Percentiles rank a stretch among this genome's conserved stretches.
These are phyloP conservation scores for Pterocles gutturalis DNA, from an alignment of 2,113 vertebrate species.

Conservation along the genomic window DNA sequence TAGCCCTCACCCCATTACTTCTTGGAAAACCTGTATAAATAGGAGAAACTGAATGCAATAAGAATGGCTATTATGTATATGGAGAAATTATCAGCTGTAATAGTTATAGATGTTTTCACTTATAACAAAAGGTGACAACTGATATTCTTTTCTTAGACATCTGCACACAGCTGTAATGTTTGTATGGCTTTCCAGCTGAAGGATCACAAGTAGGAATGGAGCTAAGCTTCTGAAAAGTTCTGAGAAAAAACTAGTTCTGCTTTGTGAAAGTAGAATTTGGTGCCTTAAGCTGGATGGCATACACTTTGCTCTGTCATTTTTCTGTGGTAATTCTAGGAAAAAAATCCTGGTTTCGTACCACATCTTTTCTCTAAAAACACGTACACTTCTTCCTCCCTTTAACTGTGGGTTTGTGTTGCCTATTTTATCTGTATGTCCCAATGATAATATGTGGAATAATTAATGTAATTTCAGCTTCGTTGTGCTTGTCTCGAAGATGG, in stretches of 20 bases:
- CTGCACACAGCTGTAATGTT: not conserved
- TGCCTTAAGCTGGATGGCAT: not conserved
- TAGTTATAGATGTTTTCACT: not conserved
- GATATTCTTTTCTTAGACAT: accelerated
- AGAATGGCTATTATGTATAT: too few species aligned
- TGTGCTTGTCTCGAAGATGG: not conserved
- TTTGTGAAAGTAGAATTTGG: not conserved
- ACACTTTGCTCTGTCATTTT: not conserved
- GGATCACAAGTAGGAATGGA: not conserved
- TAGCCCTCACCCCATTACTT: not conserved
- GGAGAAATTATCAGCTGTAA: not conserved
- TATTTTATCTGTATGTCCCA: not conserved
- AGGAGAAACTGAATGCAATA: not conserved
- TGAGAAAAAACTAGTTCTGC: not conserved
- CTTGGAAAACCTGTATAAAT: not conserved
- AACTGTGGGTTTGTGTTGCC: not conserved
- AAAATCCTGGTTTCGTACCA: not conserved
- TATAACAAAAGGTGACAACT: not conserved
- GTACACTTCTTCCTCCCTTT: not conserved
- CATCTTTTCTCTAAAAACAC: not conserved
- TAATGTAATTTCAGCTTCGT: not conserved
- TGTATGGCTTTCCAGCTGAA: not conserved
- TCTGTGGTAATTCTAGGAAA: not conserved
- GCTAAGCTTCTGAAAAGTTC: not conserved
- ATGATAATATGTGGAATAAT: not conserved